Evolutionary conservation across 2,797 vertebrate species (phyloP).

Genomic region (Cryptoprocta ferox): DNA sequence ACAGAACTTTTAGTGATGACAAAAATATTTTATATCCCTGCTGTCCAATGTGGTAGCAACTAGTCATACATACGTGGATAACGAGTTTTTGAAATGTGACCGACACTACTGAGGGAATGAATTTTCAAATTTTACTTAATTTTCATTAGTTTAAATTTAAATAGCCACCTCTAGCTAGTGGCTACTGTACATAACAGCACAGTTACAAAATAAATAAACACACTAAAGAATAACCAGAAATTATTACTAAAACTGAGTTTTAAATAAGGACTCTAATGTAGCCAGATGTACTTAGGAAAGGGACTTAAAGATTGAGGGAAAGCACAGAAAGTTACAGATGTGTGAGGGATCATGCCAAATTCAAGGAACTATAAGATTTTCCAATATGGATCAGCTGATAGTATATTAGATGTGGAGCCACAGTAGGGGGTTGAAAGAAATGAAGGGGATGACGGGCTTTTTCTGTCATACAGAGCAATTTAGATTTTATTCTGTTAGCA

Average conservation of each 20-base stretch:
- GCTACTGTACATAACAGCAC: not conserved
- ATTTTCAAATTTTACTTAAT: not conserved
- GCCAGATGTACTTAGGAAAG: not conserved
- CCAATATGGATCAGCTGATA: not conserved
- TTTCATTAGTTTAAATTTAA: not conserved
- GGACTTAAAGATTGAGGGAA: not conserved
- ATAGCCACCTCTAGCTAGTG: not conserved
- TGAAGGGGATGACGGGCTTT: not conserved
- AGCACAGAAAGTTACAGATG: not conserved
- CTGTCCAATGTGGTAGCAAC: not conserved
- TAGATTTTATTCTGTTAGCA: not conserved
- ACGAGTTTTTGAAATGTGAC: not conserved
- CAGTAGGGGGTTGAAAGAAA: not conserved
- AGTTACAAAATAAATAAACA: not conserved
- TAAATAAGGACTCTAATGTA: not conserved
- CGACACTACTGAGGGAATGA: not conserved
- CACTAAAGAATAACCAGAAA: not conserved
- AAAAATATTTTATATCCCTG: not conserved
- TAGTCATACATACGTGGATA: not conserved
- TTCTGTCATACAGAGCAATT: not conserved
- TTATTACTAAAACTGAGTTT: not conserved
- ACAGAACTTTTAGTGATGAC: not conserved
- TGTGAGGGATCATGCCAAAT: not conserved
- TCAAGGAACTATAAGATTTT: not conserved
- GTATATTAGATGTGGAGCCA: not conserved